These are phyloP conservation scores for Anarhynchus alexandrinus DNA, from an alignment of 2,113 vertebrate species.

Conservation along the genomic window DNA sequence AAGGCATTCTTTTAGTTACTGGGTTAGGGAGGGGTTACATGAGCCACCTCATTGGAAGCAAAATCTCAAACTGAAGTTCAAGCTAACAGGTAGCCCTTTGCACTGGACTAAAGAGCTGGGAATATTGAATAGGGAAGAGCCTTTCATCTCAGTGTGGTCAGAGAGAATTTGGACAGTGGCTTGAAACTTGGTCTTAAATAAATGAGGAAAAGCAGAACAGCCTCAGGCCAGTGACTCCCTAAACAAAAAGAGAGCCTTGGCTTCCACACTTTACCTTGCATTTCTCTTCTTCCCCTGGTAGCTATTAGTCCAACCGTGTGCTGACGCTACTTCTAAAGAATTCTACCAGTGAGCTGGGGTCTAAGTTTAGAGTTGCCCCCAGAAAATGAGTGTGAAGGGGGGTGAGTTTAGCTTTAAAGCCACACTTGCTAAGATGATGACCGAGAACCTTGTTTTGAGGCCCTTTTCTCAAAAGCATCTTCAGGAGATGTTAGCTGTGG, in stretches of 20 bases:
- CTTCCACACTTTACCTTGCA: neutral
- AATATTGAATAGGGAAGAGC: neutral
- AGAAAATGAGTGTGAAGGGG: neutral
- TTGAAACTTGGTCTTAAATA: neutral
- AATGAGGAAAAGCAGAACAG: neutral
- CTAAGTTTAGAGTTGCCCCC: neutral
- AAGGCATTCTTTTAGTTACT: neutral
- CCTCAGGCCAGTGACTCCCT: neutral
- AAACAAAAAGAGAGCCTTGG: neutral
- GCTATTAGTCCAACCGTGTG: neutral
- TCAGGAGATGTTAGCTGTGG: neutral
- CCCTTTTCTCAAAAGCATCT: neutral
- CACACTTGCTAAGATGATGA: fast-evolving
- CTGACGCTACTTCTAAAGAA: neutral
- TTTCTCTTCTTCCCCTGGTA: neutral
- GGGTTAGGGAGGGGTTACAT: neutral
- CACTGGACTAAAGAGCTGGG: neutral
- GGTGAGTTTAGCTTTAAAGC: neutral
- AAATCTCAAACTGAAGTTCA: neutral
- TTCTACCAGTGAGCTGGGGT: neutral
- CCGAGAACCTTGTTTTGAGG: neutral
- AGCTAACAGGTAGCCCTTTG: neutral
- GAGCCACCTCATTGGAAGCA: fast-evolving
- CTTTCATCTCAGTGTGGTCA: neutral
- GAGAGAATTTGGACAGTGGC: neutral